Base-by-base conservation (phyloP, 2,113 vertebrate genomes). In the Labrus mixtus region DNA sequence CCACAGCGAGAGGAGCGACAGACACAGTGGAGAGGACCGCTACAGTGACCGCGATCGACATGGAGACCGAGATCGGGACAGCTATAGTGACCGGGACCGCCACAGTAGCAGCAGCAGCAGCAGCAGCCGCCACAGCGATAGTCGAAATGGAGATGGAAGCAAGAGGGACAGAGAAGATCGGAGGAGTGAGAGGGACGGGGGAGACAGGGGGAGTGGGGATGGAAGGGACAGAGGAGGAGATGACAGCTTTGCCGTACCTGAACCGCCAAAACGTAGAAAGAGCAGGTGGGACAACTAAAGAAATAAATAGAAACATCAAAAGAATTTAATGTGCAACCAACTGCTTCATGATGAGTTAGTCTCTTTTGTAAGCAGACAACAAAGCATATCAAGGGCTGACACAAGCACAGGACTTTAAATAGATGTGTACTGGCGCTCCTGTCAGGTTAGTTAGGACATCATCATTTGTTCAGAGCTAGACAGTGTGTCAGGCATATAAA, bases 281-380 rank as follows among this genome's bases (percentile, higher is more conserved):
- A 99, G 97, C 79, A 93, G 98, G 76, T 99, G 97, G 98, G 97
- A 99, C 94, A 99, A 96, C 95, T 99, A 95, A 95, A 87, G 78
- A 19, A n/a, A 78, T 73, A n/a, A 37, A 45, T 37, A 6, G n/a
- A 66, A 2, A n/a, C 56, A 76, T 56, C 19, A 13, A 0, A 73
- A 68, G 46, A 78, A 23, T 23, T 63, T 48, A 22, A n/a, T 25
- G 22, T 75, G 58, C 69, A 76, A 56, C 57, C 81, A 72, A 64
- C 64, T 74, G 84, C 78, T 85, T 76, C 70, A 84, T 70, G 41
- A 73, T 65, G 76, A 53, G 83, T 61, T 16, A 63, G 60, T 86
- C 75, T 74, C 62, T 68, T 73, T 56, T 81, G 81, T 68, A 73
- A 78, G 71, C 85, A 79, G 76, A 67, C 56, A 75, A 61, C 64